Percentiles rank a stretch among this genome's conserved stretches.
Evolutionary conservation across 2,888 invertebrate genomes (phyloP).

Genomic region (Drepana falcataria): DNA sequence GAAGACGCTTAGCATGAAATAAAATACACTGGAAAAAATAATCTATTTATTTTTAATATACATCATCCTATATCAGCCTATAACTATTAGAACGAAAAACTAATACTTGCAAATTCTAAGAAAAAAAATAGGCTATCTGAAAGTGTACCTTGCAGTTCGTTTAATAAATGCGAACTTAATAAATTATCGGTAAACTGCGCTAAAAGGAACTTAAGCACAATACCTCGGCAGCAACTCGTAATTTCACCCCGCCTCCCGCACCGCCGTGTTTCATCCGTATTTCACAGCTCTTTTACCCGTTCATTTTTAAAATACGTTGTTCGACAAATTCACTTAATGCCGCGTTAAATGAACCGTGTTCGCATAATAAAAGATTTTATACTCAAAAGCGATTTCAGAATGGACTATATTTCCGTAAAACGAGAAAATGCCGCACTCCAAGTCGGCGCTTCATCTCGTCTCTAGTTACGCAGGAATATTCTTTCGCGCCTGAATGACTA

Average conservation of each 20-base stretch:
- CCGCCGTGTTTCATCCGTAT: conserved; percentile 30
- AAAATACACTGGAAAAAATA: too few species aligned
- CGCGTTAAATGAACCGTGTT: conserved; percentile 75
- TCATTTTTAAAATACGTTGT: conserved; percentile 73
- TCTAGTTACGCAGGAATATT: conserved; percentile 41
- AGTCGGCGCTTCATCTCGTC: conserved; percentile 44
- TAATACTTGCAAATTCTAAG: too few species aligned
- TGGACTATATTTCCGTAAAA: conserved; percentile 64
- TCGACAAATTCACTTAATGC: conserved; percentile 77
- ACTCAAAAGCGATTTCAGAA: conserved; percentile 70
- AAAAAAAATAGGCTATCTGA: too few species aligned
- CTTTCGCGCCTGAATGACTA: conserved; percentile 46
- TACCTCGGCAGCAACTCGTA: conserved; percentile 35
- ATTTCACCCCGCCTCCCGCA: conserved; percentile 30
- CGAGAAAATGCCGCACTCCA: conserved; percentile 45
- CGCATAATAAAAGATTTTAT: conserved; percentile 76
- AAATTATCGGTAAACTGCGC: conserved; percentile 33
- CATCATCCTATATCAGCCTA: too few species aligned
- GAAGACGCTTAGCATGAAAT: too few species aligned
- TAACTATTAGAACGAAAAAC: too few species aligned
- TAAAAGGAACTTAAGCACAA: conserved; percentile 43
- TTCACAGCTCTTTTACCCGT: conserved; percentile 62
- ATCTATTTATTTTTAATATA: too few species aligned
- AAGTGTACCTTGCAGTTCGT: conserved; percentile 11
- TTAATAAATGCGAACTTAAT: conserved; percentile 20